Percentiles rank a stretch among this genome's conserved stretches.
Conservation (phyloP, 1,140 invertebrate species). For the Carcinoscorpius rotundicauda region DNA sequence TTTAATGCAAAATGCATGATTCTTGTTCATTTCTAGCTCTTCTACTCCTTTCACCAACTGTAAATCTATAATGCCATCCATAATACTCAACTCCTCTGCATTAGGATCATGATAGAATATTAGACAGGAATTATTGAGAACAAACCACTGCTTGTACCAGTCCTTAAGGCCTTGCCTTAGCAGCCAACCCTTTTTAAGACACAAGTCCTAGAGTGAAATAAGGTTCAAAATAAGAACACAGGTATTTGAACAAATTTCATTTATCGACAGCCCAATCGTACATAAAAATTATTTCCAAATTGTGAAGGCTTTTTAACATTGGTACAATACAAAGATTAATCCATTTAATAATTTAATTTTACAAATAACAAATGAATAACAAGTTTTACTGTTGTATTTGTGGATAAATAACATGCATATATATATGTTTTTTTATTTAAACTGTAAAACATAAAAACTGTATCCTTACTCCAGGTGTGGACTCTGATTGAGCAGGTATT, state of each 20-base stretch:
- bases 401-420: background rate
- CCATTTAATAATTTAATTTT: too few species aligned
- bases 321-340: too few species aligned
- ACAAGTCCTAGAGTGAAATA: too few species aligned
- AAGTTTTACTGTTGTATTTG: background rate
- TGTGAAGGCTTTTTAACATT: too few species aligned
- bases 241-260: too few species aligned
- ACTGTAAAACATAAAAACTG: constrained; percentile 6
- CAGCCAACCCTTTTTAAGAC: constrained; percentile 74
- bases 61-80: constrained; percentile 81
- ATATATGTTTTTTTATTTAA: background rate
- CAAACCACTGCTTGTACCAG: constrained; percentile 91
- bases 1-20: constrained; percentile 65
- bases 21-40: constrained; percentile 53
- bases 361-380: too few species aligned
- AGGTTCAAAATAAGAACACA: too few species aligned
- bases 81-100: constrained; percentile 68
- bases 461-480: constrained; percentile 34
- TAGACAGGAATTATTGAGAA: constrained; percentile 70
- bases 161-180: constrained; percentile 59
- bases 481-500: constrained; percentile 52
- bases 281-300: too few species aligned
- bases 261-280: too few species aligned
- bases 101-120: constrained; percentile 80
- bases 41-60: constrained; percentile 67